Evolutionary conservation across 2,113 vertebrate genomes (phyloP), one percentile per base, ranked within the genome.

Genomic region (Oreochromis spilurus): DNA sequence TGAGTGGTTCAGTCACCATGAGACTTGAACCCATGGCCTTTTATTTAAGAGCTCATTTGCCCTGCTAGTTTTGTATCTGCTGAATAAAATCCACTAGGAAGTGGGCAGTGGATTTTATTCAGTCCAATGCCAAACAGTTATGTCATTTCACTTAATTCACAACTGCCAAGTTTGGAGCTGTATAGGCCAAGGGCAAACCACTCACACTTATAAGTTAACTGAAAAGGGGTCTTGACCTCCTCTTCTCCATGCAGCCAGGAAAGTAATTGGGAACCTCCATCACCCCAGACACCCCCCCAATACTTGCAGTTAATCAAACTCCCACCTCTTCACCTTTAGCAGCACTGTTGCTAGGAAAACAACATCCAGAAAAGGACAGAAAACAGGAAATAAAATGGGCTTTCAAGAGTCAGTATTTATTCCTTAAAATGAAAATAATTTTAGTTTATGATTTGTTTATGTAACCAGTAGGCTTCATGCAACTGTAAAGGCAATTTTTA

Each of bases 221-320:
- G 84, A 78, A 80, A 45, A 11, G 65, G 70, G 87, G 85, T 89
- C 88, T 55, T 4, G 60, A 85, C 84, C 84, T 75, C 40, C 17
- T 86, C 82, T 54, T 55, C 84, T 89, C 60, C 48, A 31, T 43
- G 67, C 21, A 85, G 84, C 57, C 65, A 34, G 79, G 52, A 86
- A 92, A 88, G 87, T 89, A 91, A 93, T 88, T 88, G 85, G 84
- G 67, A 79, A 87, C 83, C 81, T 89, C 84, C 85, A 88, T 87
- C 85, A 84, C 87, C 87, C 38, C 2, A 3, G 55, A 87, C 81
- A 36, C 17, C 43, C 4, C 26, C 9, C 38, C 40, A 5, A 43
- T 79, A 82, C 58, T 67, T 85, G 14, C 43, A 89, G 65, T 84
- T 78, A 88, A 88, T 91, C 81, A 85, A 31, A 54, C 34, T 26